These are phyloP conservation scores for Leistus spinibarbis DNA, from an alignment of 2,888 invertebrate species.

Conservation along the genomic window DNA sequence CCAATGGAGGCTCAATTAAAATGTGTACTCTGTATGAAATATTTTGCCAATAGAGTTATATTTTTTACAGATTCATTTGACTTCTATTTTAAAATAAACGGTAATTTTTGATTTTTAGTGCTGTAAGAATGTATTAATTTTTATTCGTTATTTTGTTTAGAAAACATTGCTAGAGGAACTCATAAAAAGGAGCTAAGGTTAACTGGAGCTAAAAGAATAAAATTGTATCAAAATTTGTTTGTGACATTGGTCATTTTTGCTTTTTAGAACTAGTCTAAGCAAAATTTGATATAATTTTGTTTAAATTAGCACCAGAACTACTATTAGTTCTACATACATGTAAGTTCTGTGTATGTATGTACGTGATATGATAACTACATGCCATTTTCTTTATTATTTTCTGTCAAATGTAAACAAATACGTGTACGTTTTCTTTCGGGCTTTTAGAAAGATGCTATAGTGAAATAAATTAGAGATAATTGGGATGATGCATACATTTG, in stretches of 20 bases:
- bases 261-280: not conserved
- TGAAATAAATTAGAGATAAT: not conserved
- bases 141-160: conserved; percentile 32
- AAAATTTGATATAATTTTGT: conserved; percentile 24
- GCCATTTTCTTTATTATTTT: conserved; percentile 6
- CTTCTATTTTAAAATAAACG: not conserved
- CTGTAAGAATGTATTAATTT: conserved; percentile 17
- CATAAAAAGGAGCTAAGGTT: conserved; percentile 35
- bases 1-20: no score
- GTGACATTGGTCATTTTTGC: not conserved
- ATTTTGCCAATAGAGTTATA: not conserved
- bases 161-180: conserved; percentile 31
- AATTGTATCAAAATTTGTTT: conserved; percentile 20
- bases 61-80: conserved; percentile 2
- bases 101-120: not conserved
- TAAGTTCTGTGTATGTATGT: conserved; percentile 33
- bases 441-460: not conserved
- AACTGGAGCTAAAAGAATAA: conserved; percentile 31
- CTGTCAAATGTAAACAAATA: not conserved
- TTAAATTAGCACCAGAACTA: conserved; percentile 26
- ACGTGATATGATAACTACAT: conserved; percentile 2
- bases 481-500: no score
- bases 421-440: not conserved
- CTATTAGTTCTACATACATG: conserved; percentile 28
- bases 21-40: not conserved